Evolutionary conservation across 2,113 vertebrate species (phyloP).

Genomic region (Hirundichthys speculiger): DNA sequence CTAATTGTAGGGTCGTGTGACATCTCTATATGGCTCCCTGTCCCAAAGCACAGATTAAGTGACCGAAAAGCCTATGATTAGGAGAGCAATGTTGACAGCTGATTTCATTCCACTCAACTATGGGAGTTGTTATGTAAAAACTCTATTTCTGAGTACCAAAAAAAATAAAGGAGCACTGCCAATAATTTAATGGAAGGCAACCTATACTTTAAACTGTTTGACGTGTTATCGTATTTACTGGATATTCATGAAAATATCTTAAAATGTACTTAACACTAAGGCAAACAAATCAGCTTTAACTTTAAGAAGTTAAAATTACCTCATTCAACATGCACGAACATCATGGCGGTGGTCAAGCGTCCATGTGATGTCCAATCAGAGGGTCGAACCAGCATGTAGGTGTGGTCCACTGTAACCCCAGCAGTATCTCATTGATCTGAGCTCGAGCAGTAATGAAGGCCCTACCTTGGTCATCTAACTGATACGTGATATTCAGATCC

Average conservation of each 20-base stretch:
- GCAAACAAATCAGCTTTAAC: conserved; percentile 51
- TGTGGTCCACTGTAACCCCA: conserved; percentile 58
- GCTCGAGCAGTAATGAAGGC: conserved; percentile 45
- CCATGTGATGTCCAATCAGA: conserved; percentile 65
- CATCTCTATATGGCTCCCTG: conserved; percentile 1
- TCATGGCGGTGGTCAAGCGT: conserved; percentile 58
- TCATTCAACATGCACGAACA: conserved; percentile 63
- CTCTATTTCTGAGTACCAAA: neutral
- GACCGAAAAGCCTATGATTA: neutral
- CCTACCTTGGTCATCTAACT: conserved; percentile 73
- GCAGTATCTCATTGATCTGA: conserved; percentile 65
- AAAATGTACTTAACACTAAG: neutral
- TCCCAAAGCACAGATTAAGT: conserved; percentile 19
- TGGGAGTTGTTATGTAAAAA: neutral
- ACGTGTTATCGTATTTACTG: neutral
- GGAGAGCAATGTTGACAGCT: conserved; percentile 7
- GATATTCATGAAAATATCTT: neutral
- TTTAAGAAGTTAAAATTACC: conserved; percentile 63
- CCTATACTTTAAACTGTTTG: too few species aligned
- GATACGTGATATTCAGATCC: conserved; percentile 68
- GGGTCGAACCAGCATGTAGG: conserved; percentile 51
- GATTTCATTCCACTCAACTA: conserved; percentile 14
- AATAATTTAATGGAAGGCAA: too few species aligned
- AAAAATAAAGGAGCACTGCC: neutral
- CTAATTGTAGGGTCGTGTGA: conserved; percentile 12